phyloP scores from a whole-genome alignment of 1,140 invertebrate genomes.

The Geopemphigus sp. region DNA sequence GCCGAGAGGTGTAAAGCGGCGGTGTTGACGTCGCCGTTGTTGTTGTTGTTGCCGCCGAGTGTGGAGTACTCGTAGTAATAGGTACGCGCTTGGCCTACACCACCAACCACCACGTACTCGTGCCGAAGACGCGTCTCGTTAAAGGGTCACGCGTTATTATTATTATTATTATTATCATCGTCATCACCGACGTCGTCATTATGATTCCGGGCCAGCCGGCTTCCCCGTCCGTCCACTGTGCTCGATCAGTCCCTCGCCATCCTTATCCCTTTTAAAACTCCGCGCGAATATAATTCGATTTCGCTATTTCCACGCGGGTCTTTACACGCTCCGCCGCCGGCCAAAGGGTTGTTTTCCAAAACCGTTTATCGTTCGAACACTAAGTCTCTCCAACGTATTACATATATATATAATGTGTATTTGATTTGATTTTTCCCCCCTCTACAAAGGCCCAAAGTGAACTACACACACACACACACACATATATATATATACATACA shows the following conservation, averaged over 20 bases:
- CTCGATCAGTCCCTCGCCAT: too few relatives aligned
- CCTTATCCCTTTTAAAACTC: constrained; percentile 3
- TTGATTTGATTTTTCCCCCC: too few relatives aligned
- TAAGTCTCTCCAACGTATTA: neutral
- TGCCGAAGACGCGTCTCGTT: neutral
- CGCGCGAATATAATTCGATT: constrained; percentile 31
- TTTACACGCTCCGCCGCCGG: constrained; percentile 42
- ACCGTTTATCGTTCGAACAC: constrained; percentile 39
- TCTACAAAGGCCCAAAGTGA: too few relatives aligned
- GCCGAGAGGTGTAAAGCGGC: constrained; percentile 29
- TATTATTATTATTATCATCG: neutral
- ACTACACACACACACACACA: too few relatives aligned
- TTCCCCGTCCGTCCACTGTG: neutral
- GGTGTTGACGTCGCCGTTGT: neutral
- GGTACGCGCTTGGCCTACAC: neutral
- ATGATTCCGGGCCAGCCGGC: neutral
- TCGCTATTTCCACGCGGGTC: constrained; percentile 17
- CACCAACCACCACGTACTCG: too few relatives aligned
- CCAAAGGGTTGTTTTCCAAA: constrained; percentile 39
- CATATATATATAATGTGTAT: too few relatives aligned
- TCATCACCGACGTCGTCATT: neutral
- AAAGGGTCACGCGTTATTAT: constrained; percentile 34
- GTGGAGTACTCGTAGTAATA: neutral
- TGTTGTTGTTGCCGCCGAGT: too few relatives aligned
- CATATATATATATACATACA: too few relatives aligned